phyloP scores from a whole-genome alignment of 92 coral and sea anemone genomes.

The Heliopora coerulea region DNA sequence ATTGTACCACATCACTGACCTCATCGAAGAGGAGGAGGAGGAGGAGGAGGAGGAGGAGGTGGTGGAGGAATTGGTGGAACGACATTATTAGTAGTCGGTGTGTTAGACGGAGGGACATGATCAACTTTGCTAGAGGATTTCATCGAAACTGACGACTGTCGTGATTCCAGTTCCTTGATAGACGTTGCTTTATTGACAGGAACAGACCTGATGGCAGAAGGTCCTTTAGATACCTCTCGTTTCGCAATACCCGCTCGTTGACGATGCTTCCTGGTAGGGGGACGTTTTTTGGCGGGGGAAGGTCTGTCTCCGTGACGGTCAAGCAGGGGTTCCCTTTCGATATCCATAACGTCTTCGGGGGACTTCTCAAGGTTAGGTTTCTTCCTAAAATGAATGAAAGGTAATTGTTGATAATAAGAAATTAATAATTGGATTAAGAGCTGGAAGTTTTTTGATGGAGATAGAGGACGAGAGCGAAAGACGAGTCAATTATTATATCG shows the following conservation, averaged over 20 bases:
- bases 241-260: neutral
- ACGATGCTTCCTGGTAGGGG: neutral
- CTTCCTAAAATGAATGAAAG: neutral
- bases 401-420: no score
- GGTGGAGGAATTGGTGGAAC: neutral
- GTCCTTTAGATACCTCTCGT: no score
- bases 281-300: constrained; percentile 7
- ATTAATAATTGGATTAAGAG: no score
- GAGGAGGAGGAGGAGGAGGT: constrained; percentile 27
- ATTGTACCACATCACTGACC: no score
- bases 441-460: no score
- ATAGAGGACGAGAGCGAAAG: no score
- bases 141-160: no score
- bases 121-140: no score
- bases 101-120: neutral
- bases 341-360: neutral
- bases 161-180: neutral
- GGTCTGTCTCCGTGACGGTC: neutral
- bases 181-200: neutral
- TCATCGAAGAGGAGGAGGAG: constrained; percentile 6
- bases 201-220: no score
- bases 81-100: neutral
- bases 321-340: constrained; percentile 23
- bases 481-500: no score
- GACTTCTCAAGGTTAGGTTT: neutral